These are phyloP conservation scores for Enteromius argenteus DNA, from an alignment of 2,797 vertebrate genomes.

Conservation along the genomic window DNA sequence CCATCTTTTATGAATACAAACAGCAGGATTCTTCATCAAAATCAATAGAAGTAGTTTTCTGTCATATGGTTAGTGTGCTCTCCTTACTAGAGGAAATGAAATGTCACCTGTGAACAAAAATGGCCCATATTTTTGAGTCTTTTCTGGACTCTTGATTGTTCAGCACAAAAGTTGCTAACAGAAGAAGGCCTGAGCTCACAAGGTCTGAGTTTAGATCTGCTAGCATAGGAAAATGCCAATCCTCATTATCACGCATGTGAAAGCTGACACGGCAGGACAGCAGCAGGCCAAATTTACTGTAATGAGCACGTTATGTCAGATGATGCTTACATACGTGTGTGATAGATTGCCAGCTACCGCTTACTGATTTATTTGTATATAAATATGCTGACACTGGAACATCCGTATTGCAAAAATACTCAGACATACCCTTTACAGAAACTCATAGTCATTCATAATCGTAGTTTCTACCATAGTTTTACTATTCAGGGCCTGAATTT, in stretches of 20 bases:
- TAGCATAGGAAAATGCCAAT: constrained; percentile 61
- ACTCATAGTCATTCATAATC: background rate
- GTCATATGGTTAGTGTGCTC: background rate
- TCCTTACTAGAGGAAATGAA: background rate
- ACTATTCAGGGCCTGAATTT: background rate
- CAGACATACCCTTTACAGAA: background rate
- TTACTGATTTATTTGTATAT: constrained; percentile 32
- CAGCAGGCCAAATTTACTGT: constrained; percentile 45
- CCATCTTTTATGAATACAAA: background rate
- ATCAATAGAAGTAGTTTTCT: background rate
- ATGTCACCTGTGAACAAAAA: constrained; percentile 31
- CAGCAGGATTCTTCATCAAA: background rate
- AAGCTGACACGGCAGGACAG: constrained; percentile 59
- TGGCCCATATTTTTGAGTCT: constrained; percentile 27
- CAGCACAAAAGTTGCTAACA: constrained; percentile 62
- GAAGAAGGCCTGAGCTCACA: constrained; percentile 47
- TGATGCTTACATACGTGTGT: constrained; percentile 18
- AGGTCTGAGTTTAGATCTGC: constrained; percentile 57
- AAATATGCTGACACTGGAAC: constrained; percentile 24
- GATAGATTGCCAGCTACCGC: constrained; percentile 1
- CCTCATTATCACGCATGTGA: constrained; percentile 56
- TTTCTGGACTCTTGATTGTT: constrained; percentile 49
- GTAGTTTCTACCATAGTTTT: constrained; percentile 4
- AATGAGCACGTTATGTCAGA: constrained; percentile 47
- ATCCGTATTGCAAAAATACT: constrained; percentile 16